Conservation (phyloP, 2,797 vertebrate species). For the Lutjanus argentimaculatus region DNA sequence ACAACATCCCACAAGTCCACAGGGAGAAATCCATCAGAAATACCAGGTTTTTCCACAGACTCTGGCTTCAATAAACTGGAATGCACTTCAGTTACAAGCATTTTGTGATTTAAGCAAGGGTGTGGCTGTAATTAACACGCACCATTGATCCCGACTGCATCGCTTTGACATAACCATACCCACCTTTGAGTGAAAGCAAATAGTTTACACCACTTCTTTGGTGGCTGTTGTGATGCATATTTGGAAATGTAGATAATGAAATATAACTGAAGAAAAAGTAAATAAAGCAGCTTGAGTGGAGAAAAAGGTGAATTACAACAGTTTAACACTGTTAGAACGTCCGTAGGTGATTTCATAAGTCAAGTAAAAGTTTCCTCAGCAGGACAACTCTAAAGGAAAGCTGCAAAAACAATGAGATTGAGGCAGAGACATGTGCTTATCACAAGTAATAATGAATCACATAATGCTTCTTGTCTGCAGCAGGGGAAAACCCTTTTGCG, state of each 20-base stretch:
- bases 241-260: neutral
- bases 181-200: neutral
- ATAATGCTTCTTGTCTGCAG: neutral
- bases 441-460: slow-evolving; percentile 10
- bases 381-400: neutral
- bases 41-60: slow-evolving; percentile 4
- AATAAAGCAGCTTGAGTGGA: neutral
- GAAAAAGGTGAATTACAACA: neutral
- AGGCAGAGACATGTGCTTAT: neutral
- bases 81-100: neutral
- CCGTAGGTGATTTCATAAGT: neutral
- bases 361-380: neutral
- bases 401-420: neutral
- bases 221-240: neutral
- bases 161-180: neutral
- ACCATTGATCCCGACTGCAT: neutral
- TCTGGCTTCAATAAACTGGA: neutral
- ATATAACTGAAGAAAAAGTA: neutral
- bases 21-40: slow-evolving; percentile 6
- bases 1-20: neutral
- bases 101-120: neutral
- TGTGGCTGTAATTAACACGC: neutral
- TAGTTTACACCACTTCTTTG: neutral
- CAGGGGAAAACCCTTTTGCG: neutral
- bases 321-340: neutral